Evolutionary conservation across 2,797 vertebrate genomes (phyloP).

Genomic region (Peromyscus eremicus): DNA sequence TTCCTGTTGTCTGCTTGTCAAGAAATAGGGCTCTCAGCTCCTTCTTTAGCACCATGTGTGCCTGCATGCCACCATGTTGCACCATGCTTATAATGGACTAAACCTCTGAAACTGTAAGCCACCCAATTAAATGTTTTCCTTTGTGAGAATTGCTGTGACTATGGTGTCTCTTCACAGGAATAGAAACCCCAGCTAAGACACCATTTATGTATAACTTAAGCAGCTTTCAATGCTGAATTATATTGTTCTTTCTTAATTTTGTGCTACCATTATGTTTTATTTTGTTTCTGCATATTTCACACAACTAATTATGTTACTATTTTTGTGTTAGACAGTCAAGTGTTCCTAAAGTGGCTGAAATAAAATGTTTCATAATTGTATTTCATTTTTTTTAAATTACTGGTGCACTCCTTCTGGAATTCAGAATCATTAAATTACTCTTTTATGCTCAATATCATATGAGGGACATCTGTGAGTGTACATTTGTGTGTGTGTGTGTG

Average conservation of each 20-base stretch:
- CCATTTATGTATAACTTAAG: not conserved
- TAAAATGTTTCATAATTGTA: not conserved
- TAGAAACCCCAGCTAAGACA: not conserved
- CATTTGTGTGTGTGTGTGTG: too few species aligned
- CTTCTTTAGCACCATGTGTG: not conserved
- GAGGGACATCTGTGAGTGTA: too few species aligned
- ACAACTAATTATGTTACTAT: not conserved
- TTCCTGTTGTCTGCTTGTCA: not conserved
- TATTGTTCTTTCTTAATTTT: not conserved
- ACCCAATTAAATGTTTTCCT: not conserved
- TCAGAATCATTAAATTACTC: not conserved
- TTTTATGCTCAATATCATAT: not conserved
- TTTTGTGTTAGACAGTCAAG: not conserved
- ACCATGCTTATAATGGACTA: not conserved
- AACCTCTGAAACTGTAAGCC: not conserved
- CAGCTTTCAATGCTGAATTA: not conserved
- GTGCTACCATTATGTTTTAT: not conserved
- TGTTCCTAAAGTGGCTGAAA: slow-evolving; percentile 1
- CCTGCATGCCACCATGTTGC: not conserved
- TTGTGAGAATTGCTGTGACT: not conserved
- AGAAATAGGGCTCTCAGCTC: not conserved
- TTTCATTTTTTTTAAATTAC: not conserved
- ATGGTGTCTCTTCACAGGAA: not conserved
- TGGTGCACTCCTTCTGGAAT: not conserved
- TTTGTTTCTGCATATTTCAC: not conserved